Evolutionary conservation across 2,797 vertebrate genomes (phyloP).

Genomic region (Picus viridis): DNA sequence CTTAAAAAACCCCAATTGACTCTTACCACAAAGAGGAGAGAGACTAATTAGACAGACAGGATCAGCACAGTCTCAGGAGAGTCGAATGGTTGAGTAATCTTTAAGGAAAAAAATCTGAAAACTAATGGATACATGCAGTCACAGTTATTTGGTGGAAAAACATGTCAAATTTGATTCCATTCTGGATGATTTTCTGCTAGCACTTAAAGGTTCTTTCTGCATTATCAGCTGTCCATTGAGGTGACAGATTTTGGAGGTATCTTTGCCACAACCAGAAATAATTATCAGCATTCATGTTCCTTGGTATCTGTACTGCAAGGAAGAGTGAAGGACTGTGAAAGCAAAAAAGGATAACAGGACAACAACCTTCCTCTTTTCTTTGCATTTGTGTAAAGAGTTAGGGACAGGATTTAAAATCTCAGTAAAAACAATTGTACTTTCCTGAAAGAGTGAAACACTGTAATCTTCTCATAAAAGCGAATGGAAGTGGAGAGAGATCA

Average conservation of each 20-base stretch:
- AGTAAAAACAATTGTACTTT: neutral
- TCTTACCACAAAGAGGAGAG: neutral
- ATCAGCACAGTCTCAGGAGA: neutral
- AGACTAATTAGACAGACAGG: neutral
- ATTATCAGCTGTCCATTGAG: neutral
- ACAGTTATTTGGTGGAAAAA: neutral
- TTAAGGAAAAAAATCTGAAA: neutral
- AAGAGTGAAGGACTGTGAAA: neutral
- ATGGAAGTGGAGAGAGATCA: neutral
- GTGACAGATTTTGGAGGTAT: neutral
- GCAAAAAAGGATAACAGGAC: neutral
- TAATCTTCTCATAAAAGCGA: neutral
- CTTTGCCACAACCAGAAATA: neutral
- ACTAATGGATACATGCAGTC: neutral
- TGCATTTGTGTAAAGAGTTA: neutral
- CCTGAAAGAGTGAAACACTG: neutral
- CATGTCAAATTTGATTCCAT: neutral
- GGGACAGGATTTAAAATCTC: neutral
- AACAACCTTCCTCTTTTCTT: neutral
- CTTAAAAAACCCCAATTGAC: neutral
- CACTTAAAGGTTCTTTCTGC: neutral
- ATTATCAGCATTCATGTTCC: neutral
- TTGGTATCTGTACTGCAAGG: neutral
- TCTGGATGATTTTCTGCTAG: neutral
- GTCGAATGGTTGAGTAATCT: neutral